These are phyloP conservation scores for Argynnis bischoffii DNA, from an alignment of 2,888 invertebrate species.

Conservation along the genomic window DNA sequence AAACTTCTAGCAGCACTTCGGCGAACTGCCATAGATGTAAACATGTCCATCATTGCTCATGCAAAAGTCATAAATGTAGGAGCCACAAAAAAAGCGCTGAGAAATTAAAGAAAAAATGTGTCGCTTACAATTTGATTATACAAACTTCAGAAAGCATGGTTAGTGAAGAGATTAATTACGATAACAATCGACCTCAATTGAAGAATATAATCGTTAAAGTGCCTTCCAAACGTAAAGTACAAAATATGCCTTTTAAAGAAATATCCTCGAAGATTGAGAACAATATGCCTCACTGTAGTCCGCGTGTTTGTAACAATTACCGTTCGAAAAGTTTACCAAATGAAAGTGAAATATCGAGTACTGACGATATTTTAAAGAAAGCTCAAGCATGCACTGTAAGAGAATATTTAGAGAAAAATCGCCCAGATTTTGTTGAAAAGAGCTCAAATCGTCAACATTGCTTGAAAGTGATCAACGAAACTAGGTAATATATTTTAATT, in stretches of 20 bases:
- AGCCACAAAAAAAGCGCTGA: conserved; percentile 51
- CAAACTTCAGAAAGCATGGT: conserved; percentile 72
- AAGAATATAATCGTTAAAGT: conserved; percentile 72
- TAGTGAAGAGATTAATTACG: conserved; percentile 57
- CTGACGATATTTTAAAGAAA: conserved; percentile 57
- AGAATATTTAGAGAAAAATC: conserved; percentile 86
- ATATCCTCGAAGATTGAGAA: conserved; percentile 57
- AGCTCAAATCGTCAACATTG: conserved; percentile 63
- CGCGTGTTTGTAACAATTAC: conserved; percentile 42
- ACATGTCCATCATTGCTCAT: conserved; percentile 59
- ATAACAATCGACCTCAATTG: conserved; percentile 51
- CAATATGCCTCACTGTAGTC: conserved; percentile 45
- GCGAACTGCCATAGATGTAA: conserved; percentile 66
- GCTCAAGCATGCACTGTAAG: conserved; percentile 76
- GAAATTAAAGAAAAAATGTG: conserved; percentile 62
- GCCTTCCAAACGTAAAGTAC: conserved; percentile 55
- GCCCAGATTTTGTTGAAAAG: conserved; percentile 85
- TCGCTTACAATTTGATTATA: conserved; percentile 75
- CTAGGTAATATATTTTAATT: conserved; percentile 55
- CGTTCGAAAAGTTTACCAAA: conserved; percentile 63
- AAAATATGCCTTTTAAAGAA: conserved; percentile 59
- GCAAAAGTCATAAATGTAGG: conserved; percentile 64
- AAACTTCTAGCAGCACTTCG: conserved; percentile 67
- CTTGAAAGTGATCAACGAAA: conserved; percentile 63
- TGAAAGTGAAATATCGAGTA: conserved; percentile 64